Conservation (phyloP, 2,113 vertebrate species). For the Pseudois nayaur region DNA sequence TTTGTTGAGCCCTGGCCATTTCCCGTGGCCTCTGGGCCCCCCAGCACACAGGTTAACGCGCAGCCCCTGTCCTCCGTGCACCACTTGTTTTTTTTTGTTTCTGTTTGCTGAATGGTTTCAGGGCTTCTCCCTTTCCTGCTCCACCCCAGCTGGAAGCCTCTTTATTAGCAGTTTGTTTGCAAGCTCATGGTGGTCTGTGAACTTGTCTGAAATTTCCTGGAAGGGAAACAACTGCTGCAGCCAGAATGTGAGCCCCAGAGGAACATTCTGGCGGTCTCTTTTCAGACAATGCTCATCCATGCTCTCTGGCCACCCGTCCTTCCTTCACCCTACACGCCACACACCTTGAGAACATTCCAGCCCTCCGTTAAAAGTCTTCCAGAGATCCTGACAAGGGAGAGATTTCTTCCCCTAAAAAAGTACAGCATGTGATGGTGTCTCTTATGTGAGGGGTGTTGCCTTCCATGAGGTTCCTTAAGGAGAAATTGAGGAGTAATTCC, state of each 20-base stretch:
- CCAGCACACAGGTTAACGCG: neutral
- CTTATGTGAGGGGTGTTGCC: neutral
- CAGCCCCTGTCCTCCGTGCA: neutral
- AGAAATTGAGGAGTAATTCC: neutral
- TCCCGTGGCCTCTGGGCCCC: neutral
- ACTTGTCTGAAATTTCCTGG: slow-evolving; percentile 29
- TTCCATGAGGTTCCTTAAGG: neutral
- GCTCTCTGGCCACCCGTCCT: too few species aligned
- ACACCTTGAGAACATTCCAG: neutral
- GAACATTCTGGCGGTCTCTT: neutral
- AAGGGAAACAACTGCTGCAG: neutral
- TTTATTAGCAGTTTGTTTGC: slow-evolving; percentile 32
- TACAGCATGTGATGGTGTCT: neutral
- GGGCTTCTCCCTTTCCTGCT: neutral
- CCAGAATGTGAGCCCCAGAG: neutral
- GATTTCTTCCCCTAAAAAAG: neutral
- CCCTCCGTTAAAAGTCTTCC: neutral
- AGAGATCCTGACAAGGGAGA: neutral
- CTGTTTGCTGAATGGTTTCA: neutral
- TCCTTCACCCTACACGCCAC: neutral
- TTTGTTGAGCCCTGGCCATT: neutral
- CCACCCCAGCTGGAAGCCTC: neutral
- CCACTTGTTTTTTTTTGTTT: neutral
- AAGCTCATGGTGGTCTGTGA: slow-evolving; percentile 32
- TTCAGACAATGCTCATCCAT: neutral